Percentiles rank a stretch among this genome's conserved stretches.
These are phyloP conservation scores for Luffia ferchaultella DNA, from an alignment of 2,888 invertebrate genomes.

Conservation along the genomic window DNA sequence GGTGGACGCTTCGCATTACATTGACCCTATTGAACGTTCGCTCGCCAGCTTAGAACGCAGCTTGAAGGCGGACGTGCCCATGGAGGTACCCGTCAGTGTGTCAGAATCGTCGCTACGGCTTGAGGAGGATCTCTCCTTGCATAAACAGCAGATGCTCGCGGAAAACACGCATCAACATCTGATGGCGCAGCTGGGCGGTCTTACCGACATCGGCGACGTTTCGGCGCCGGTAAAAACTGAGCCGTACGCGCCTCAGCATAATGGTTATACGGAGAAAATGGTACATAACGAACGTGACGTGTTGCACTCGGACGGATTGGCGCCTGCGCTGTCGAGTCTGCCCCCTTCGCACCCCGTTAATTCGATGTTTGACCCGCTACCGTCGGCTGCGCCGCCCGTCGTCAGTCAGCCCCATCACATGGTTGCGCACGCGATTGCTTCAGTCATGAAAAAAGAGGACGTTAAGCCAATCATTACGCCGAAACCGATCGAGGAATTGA, in stretches of 20 bases:
- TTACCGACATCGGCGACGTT: slow-evolving; percentile 42
- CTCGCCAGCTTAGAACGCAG: slow-evolving; percentile 74
- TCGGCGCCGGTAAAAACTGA: too few species aligned
- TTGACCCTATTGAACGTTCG: slow-evolving; percentile 76
- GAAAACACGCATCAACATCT: slow-evolving; percentile 46
- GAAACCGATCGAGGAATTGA: slow-evolving; percentile 72
- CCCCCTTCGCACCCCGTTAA: slow-evolving; percentile 62
- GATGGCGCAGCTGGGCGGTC: slow-evolving; percentile 53
- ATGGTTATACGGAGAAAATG: slow-evolving; percentile 42
- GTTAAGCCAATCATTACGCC: slow-evolving; percentile 69
- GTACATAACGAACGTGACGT: slow-evolving; percentile 24
- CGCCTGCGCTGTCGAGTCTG: slow-evolving; percentile 37
- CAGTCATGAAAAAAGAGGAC: slow-evolving; percentile 64
- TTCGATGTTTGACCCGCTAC: slow-evolving; percentile 73
- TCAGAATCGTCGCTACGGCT: slow-evolving; percentile 57
- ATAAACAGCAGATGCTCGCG: slow-evolving; percentile 40
- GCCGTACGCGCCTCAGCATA: slow-evolving; percentile 44
- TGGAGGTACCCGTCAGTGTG: slow-evolving; percentile 60
- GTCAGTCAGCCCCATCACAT: slow-evolving; percentile 40
- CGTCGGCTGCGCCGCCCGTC: slow-evolving; percentile 41
- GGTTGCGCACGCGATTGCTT: slow-evolving; percentile 29
- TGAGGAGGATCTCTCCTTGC: slow-evolving; percentile 51
- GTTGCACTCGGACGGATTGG: slow-evolving; percentile 38
- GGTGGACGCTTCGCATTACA: slow-evolving; percentile 51
- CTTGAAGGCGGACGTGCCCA: slow-evolving; percentile 64